These are phyloP conservation scores for Xestia xanthographa DNA, from an alignment of 2,888 invertebrate species.

Conservation along the genomic window DNA sequence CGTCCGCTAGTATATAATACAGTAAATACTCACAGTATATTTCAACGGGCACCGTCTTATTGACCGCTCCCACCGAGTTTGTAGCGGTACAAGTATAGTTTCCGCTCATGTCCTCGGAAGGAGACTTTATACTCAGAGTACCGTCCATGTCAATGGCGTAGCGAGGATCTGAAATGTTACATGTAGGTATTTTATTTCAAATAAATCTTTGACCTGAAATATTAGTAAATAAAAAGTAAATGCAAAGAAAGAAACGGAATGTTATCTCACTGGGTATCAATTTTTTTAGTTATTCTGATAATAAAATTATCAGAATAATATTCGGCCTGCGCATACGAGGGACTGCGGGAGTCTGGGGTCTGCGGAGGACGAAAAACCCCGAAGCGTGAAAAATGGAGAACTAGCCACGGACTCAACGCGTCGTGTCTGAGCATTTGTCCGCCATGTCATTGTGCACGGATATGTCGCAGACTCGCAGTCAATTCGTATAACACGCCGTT, in stretches of 20 bases:
- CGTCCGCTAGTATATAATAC: too few species aligned
- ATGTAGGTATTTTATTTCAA: background rate
- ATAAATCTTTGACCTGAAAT: too few species aligned
- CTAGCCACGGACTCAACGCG: background rate
- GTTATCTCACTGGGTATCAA: too few species aligned
- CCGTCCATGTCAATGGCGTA: slow-evolving; percentile 79
- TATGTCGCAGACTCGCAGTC: background rate
- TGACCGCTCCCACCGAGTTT: slow-evolving; percentile 86
- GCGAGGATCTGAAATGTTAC: slow-evolving; percentile 74
- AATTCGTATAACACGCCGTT: too few species aligned
- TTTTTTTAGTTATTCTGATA: too few species aligned
- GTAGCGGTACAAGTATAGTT: slow-evolving; percentile 90
- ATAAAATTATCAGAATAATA: too few species aligned
- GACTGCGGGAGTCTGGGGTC: too few species aligned
- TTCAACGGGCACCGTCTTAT: slow-evolving; percentile 77
- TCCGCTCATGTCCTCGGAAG: slow-evolving; percentile 86
- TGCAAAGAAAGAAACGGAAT: too few species aligned
- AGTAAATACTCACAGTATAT: slow-evolving; percentile 77
- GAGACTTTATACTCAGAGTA: slow-evolving; percentile 81
- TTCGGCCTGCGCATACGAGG: background rate
- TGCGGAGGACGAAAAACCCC: too few species aligned
- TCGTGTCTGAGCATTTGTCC: background rate
- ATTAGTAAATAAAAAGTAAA: too few species aligned
- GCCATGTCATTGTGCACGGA: background rate
- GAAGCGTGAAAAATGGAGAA: background rate